phyloP scores from a whole-genome alignment of 2,113 vertebrate species.

The Carassius auratus region DNA sequence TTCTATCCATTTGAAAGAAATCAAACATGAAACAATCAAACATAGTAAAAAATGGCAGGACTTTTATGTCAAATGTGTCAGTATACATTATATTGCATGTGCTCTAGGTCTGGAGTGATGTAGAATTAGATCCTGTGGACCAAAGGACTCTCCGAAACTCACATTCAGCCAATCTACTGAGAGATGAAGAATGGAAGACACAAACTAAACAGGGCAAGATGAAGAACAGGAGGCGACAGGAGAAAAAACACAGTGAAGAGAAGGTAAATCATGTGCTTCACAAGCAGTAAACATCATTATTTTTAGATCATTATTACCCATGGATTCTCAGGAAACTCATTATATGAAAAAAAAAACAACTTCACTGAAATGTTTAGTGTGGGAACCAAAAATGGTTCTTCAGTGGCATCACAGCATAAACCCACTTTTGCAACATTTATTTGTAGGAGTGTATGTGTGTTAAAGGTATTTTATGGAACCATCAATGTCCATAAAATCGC shows the following conservation, averaged over 20 bases:
- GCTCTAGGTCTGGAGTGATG: conserved; percentile 71
- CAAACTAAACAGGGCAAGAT: conserved; percentile 40
- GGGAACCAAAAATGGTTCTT: too few relatives aligned
- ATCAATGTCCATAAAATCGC: too few relatives aligned
- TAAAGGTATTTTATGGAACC: too few relatives aligned
- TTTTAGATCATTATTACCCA: background rate
- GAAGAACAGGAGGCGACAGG: conserved; percentile 28
- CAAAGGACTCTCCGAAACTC: conserved; percentile 55
- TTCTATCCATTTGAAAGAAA: too few relatives aligned
- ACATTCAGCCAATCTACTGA: conserved; percentile 55
- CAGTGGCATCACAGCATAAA: too few relatives aligned
- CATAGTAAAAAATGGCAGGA: too few relatives aligned
- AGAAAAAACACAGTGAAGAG: conserved; percentile 44
- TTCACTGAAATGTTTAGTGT: too few relatives aligned
- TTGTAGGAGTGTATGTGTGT: too few relatives aligned
- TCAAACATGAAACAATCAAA: too few relatives aligned
- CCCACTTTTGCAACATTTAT: too few relatives aligned
- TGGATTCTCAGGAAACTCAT: too few relatives aligned
- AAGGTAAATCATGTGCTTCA: conserved; percentile 62
- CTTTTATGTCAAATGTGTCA: background rate
- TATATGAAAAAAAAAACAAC: too few relatives aligned
- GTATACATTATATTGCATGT: background rate
- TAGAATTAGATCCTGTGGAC: conserved; percentile 69
- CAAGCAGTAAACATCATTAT: background rate
- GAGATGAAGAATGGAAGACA: conserved; percentile 56